phyloP scores from a whole-genome alignment of 2,888 invertebrate genomes.

The Pemphredon lugubris region DNA sequence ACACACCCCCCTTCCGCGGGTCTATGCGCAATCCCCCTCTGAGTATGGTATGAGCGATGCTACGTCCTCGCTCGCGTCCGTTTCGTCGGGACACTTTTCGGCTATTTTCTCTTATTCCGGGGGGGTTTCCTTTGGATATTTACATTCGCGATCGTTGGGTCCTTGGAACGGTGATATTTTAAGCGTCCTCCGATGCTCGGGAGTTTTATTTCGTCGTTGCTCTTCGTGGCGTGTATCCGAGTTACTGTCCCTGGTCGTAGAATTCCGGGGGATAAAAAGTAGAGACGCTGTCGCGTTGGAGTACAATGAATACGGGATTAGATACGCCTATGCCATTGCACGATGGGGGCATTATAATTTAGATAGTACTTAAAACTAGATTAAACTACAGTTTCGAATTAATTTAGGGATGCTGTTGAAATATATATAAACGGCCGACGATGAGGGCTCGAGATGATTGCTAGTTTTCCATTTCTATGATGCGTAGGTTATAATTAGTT shows the following conservation, averaged over 20 bases:
- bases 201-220: no score
- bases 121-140: no score
- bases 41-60: no score
- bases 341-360: slow-evolving; percentile 16
- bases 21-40: slow-evolving; percentile 29
- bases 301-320: not conserved
- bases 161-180: no score
- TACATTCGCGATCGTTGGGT: no score
- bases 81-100: not conserved
- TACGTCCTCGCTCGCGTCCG: not conserved
- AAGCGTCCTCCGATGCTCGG: no score
- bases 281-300: not conserved
- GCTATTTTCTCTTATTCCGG: no score
- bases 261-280: not conserved
- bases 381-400: slow-evolving; percentile 53
- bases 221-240: no score
- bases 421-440: slow-evolving; percentile 11
- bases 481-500: slow-evolving; percentile 39
- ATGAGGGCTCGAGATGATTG: no score
- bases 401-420: slow-evolving; percentile 44
- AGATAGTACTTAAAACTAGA: slow-evolving; percentile 39
- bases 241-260: not conserved
- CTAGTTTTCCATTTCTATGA: no score
- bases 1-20: slow-evolving; percentile 23
- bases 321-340: not conserved